Evolutionary conservation across 2,113 vertebrate species (phyloP), one percentile per base, ranked within the genome.

Genomic region (Rhynchomys soricoides): DNA sequence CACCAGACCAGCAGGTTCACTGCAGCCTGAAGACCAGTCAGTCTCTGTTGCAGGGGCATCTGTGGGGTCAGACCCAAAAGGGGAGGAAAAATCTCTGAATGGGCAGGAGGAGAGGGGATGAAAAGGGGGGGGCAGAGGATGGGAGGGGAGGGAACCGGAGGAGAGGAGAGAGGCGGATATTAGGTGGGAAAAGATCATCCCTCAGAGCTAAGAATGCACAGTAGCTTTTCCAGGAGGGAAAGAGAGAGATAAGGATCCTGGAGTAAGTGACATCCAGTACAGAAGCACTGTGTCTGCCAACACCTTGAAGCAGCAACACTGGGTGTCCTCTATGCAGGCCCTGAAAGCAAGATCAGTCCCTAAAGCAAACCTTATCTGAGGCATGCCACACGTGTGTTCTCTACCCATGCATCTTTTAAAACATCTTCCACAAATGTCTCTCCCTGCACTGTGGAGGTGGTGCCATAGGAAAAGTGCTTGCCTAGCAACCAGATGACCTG

Each of bases 371-470:
- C 17, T 12, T n/a, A 85, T 83, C 57, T 43, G 24, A 45, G 43
- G 34, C 68, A 37, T 0, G 2, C 21, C 31, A 50, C 40, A 59
- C 45, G 13, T 12, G 29, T 45, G 2, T 62, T 81, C 74, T 37
- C 10, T 34, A 11, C 62, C 55, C 15, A 11, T 11, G 59, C 4
- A 31, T 85, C 82, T 5, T 83, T 5, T 43, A 29, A 17, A 83
- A 31, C 57, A 10, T 17, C 19, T 24, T 62, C 16, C 57, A 59
- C 81, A 45, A 64, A 48, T 37, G 43, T 66, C 29, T 85, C 16
- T 86, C 43, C 26, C 29, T 86, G 59, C 16, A 12, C 19, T 31
- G 83, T 45, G 29, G 83, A 22, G 62, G 4, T 3, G 24, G 15
- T 3, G n/a, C 57, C 10, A 15, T 45, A 45, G 13, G 81, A 1